Percentiles rank a stretch among this genome's conserved stretches.
Conservation (phyloP, 2,888 invertebrate species). For the Parthenolecanium corni region DNA sequence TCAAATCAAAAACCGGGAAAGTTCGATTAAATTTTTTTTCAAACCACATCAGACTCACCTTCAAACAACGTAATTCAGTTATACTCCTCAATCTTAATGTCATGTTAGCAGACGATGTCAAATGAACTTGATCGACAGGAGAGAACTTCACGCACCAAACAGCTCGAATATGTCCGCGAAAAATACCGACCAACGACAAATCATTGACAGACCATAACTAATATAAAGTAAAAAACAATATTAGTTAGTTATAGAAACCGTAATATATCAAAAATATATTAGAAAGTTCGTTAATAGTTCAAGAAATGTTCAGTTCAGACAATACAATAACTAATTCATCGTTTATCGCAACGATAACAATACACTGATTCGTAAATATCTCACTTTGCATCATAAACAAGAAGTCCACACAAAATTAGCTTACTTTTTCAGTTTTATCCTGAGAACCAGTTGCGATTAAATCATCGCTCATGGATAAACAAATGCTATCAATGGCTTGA, state of each 20-base stretch:
- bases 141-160: slow-evolving; percentile 93
- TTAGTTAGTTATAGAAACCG: background rate
- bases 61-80: slow-evolving; percentile 67
- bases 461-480: slow-evolving; percentile 79
- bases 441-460: slow-evolving; percentile 84
- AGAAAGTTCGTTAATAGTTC: too few relatives aligned
- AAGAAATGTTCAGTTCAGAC: too few relatives aligned
- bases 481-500: slow-evolving; percentile 82
- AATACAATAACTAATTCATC: too few relatives aligned
- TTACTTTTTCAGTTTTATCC: slow-evolving; percentile 84
- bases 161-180: slow-evolving; percentile 85
- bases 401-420: slow-evolving; percentile 38
- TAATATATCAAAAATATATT: too few relatives aligned
- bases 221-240: background rate
- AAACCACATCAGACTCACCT: too few relatives aligned
- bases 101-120: slow-evolving; percentile 81
- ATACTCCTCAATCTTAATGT: slow-evolving; percentile 83
- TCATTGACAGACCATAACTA: slow-evolving; percentile 63
- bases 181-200: slow-evolving; percentile 59
- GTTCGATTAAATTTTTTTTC: too few relatives aligned
- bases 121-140: slow-evolving; percentile 77
- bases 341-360: too few relatives aligned
- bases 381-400: too few relatives aligned
- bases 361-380: too few relatives aligned
- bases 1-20: too few relatives aligned